Conservation (phyloP, 2,888 invertebrate genomes). For the Hermaeophaga mercurialis region DNA sequence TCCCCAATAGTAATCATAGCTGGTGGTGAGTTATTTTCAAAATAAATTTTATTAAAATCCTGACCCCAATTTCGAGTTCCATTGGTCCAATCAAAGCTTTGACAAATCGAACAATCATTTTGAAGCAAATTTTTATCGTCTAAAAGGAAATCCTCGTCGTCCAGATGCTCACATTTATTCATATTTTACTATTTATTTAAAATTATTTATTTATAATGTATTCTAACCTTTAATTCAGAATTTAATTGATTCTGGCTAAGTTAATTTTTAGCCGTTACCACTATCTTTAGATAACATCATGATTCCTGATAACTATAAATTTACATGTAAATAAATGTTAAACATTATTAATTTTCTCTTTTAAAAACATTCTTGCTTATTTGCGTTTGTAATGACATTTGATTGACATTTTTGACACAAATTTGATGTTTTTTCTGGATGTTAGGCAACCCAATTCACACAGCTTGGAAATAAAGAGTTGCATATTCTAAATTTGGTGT, state of each 20-base stretch:
- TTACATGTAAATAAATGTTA: background rate
- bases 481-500: background rate
- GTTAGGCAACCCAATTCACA: background rate
- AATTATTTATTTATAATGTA: background rate
- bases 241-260: background rate
- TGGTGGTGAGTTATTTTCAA: slow-evolving; percentile 23
- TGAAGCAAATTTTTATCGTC: slow-evolving; percentile 51
- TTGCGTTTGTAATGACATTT: no score
- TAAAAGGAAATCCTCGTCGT: slow-evolving; percentile 51
- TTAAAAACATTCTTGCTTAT: background rate
- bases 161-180: slow-evolving; percentile 29
- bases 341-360: background rate
- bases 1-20: slow-evolving; percentile 38
- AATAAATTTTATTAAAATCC: slow-evolving; percentile 11
- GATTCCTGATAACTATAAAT: background rate
- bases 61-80: slow-evolving; percentile 25
- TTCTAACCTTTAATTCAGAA: slow-evolving; percentile 2
- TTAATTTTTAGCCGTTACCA: background rate
- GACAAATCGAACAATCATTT: slow-evolving; percentile 37
- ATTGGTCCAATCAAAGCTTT: slow-evolving; percentile 24
- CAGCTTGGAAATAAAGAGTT: background rate
- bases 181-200: slow-evolving; percentile 14
- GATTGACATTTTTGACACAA: background rate
- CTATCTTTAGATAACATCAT: background rate
- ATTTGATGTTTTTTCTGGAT: background rate